phyloP scores from a whole-genome alignment of 2,888 invertebrate genomes.

The Cephus pygmeus region DNA sequence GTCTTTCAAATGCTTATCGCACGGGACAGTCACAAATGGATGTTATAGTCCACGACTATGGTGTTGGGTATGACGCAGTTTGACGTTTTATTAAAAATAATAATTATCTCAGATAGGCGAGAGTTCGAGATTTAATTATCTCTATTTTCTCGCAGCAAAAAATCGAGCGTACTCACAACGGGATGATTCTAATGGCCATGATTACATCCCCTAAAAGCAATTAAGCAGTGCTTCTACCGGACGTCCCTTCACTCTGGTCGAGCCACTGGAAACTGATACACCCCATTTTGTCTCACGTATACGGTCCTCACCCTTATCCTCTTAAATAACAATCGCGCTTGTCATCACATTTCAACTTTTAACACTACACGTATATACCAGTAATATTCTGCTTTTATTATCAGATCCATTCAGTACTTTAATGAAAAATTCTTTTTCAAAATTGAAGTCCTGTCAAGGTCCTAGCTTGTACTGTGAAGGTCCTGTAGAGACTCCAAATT shows the following conservation, averaged over 20 bases:
- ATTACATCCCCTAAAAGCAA: slow-evolving; percentile 19
- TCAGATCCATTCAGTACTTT: neutral
- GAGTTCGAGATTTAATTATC: neutral
- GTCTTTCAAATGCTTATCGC: neutral
- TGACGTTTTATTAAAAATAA: neutral
- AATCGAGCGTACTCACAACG: neutral
- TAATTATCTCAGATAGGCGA: neutral
- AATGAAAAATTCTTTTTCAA: neutral
- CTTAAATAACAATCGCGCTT: neutral
- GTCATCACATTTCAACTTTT: neutral
- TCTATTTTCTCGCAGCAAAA: neutral
- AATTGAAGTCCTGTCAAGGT: neutral
- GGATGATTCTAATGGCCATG: slow-evolving; percentile 14
- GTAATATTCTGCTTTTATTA: neutral
- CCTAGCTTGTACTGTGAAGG: neutral
- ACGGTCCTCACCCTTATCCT: neutral
- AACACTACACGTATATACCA: neutral
- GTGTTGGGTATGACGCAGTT: neutral
- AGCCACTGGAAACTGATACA: neutral
- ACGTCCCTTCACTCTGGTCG: neutral
- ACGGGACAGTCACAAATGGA: neutral
- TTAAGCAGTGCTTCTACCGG: slow-evolving; percentile 16
- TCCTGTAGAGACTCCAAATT: neutral
- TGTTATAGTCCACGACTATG: neutral
- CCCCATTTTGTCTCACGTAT: neutral